Conservation (phyloP, 2,888 invertebrate species). For the Cryptocephalus moraei region DNA sequence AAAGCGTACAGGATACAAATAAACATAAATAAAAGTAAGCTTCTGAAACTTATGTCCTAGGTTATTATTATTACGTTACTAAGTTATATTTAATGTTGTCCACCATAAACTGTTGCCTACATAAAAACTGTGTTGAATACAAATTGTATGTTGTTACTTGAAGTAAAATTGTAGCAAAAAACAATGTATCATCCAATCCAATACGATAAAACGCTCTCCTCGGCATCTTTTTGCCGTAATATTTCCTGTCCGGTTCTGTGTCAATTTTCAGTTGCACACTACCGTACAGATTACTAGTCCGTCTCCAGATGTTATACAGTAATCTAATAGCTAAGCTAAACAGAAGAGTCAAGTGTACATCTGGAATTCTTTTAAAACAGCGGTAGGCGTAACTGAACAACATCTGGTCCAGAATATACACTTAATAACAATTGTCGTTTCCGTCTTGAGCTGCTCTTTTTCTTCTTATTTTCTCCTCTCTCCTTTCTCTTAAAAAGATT, state of each 20-base stretch:
- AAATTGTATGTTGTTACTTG: no score
- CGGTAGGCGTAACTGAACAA: constrained; percentile 15
- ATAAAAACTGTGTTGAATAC: no score
- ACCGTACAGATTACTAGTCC: constrained; percentile 6
- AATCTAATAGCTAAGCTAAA: constrained; percentile 29
- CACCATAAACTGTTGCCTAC: no score
- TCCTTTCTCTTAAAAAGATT: no score
- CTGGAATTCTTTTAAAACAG: constrained; percentile 26
- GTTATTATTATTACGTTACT: no score
- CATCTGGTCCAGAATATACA: constrained; percentile 17
- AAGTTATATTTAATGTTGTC: no score
- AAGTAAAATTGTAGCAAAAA: no score
- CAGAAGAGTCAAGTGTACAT: constrained; percentile 30
- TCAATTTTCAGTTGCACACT: neutral
- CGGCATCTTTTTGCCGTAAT: neutral
- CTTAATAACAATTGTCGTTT: constrained; percentile 14
- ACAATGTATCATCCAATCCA: no score
- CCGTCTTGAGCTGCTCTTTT: constrained; percentile 11
- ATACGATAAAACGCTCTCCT: neutral
- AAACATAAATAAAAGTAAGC: no score
- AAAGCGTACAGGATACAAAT: no score
- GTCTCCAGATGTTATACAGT: constrained; percentile 26
- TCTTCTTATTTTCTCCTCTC: neutral
- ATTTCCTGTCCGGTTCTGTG: neutral
- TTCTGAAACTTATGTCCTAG: no score